Conservation (phyloP, 2,888 invertebrate species). For the Lochmaea capreae region DNA sequence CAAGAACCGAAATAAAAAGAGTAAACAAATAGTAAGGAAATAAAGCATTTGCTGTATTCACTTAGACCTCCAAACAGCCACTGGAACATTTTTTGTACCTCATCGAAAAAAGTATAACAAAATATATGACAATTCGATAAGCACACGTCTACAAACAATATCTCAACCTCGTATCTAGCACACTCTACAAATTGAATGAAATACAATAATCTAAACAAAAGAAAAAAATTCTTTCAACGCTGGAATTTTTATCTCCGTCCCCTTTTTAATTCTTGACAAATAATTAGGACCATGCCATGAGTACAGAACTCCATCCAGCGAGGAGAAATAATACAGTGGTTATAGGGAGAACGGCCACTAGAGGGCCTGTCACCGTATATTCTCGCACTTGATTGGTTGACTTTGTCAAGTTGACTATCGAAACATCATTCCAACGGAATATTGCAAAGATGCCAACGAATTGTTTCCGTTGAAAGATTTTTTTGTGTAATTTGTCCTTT, state of each 20-base stretch:
- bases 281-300: constrained; percentile 46
- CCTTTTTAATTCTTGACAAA: constrained; percentile 47
- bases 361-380: constrained; percentile 56
- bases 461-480: constrained; percentile 36
- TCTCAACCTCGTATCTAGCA: not conserved
- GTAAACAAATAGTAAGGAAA: too few species aligned
- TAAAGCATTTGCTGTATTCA: too few species aligned
- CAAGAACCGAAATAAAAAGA: too few species aligned
- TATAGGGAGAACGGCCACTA: constrained; percentile 48
- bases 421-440: constrained; percentile 36
- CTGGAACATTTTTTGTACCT: too few species aligned
- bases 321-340: constrained; percentile 50
- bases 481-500: constrained; percentile 17
- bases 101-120: too few species aligned
- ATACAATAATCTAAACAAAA: constrained; percentile 1
- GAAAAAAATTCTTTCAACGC: not conserved
- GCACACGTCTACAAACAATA: not conserved
- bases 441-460: constrained; percentile 33
- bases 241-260: constrained; percentile 22
- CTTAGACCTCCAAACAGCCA: too few species aligned
- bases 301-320: constrained; percentile 46
- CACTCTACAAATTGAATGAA: not conserved
- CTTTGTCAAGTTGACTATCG: constrained; percentile 55
- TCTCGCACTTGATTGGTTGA: constrained; percentile 57
- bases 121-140: too few species aligned